Evolutionary conservation across 2,797 vertebrate genomes (phyloP), one percentile per base, ranked within the genome.

Genomic region (Lophius americanus): DNA sequence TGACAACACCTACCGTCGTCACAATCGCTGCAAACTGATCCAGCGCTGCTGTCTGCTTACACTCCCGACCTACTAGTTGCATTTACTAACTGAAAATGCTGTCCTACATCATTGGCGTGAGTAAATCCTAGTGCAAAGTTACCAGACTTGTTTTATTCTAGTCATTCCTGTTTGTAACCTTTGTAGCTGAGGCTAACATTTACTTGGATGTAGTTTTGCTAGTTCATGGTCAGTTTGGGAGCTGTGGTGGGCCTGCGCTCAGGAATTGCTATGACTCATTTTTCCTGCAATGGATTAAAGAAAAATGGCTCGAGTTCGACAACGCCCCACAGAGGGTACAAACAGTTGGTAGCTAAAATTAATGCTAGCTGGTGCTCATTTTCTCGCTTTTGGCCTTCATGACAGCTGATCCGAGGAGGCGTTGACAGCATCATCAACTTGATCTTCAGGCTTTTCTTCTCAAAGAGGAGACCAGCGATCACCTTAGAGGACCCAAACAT

Each of bases 401-500:
- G 47, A 0, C 85, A 95, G 94, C 51, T 94, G 5, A 83, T 94
- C 66, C 81, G 88, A 3, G 63, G 88, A 3, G 82, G 90, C 7
- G 43, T 89, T 33, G 84, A 89, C 7, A 10, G 86, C 64, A 75
- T 95, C 60, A 12, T 92, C 60, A 83, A 86, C 77, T 57, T 93
- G 9, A 82, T 93, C 80, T 85, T 90, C 80, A 87, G 92, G 37
- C 81, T 94, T 3, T 58, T 94, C 5, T 92, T 96, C 64, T 75
- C 68, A 2, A 94, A 93, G 63, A 91, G 86, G 14, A 76, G 3
- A 51, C 91, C 90, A 1, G 94, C 96, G 2, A 96, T 99, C 83
- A 99, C 98, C 38, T 83, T 99, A 0, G 91, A 96, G 89, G 96
- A 94, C 77, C 95, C 98, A 0, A 95, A 90, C 60, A 76, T 96